These are phyloP conservation scores for Arothron firmamentum DNA, from an alignment of 2,113 vertebrate genomes.

Conservation along the genomic window DNA sequence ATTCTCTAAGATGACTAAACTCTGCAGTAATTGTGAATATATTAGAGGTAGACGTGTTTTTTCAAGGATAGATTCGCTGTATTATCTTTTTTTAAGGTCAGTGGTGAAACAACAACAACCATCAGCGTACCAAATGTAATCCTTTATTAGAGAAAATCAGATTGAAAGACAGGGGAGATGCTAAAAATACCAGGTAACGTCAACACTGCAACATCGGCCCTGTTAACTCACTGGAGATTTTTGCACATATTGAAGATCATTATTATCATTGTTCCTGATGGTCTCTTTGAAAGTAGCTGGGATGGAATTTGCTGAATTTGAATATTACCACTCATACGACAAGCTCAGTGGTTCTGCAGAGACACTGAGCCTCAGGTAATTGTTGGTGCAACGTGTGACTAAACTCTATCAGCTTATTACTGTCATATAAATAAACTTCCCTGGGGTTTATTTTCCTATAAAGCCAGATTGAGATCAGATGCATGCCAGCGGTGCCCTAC, in stretches of 20 bases:
- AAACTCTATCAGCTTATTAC: constrained; percentile 13
- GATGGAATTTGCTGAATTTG: too few species aligned
- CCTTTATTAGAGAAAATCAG: background rate
- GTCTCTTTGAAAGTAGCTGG: background rate
- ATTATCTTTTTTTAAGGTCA: background rate
- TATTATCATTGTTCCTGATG: background rate
- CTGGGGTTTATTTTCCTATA: constrained; percentile 4
- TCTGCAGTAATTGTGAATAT: background rate
- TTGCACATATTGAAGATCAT: background rate
- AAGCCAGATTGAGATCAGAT: constrained; percentile 21
- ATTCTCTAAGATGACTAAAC: background rate
- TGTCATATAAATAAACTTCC: constrained; percentile 21
- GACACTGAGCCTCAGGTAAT: background rate
- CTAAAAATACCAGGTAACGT: too few species aligned
- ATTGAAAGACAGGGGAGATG: background rate
- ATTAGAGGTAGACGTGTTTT: background rate
- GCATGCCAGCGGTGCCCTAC: constrained; percentile 34
- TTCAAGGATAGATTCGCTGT: too few species aligned
- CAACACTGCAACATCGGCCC: too few species aligned
- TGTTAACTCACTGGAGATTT: background rate
- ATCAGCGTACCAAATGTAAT: background rate
- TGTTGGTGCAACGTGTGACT: background rate
- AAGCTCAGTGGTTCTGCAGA: background rate
- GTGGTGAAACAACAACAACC: too few species aligned
- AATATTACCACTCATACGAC: too few species aligned